Evolutionary conservation across 2,888 invertebrate genomes (phyloP).

Genomic region (Megaustenia siamemsis): DNA sequence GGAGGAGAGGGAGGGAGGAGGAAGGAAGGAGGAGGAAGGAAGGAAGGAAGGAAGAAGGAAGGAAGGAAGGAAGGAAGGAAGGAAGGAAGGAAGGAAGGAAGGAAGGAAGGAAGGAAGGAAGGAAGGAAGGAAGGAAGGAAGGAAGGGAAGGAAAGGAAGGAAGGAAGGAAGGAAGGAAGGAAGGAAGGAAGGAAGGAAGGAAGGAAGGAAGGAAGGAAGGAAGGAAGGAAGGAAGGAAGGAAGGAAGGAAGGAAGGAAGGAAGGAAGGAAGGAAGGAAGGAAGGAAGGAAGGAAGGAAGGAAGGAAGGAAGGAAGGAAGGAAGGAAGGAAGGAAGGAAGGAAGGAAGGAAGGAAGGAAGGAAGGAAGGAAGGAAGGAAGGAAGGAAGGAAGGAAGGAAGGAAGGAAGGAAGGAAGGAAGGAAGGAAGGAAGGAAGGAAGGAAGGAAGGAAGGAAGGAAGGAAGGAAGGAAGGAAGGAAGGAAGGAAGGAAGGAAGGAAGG

Average conservation of each 20-base stretch:
- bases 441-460: constrained; percentile 9
- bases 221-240: not conserved
- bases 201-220: not conserved
- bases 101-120: not conserved
- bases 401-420: not conserved
- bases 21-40: not conserved
- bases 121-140: not conserved
- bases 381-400: not conserved
- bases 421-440: not conserved
- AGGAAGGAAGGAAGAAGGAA: not conserved
- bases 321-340: no score
- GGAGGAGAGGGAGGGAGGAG: not conserved
- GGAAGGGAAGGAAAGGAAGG: not conserved
- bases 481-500: constrained; percentile 1
- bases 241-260: not conserved
- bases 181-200: not conserved
- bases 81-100: not conserved
- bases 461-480: not conserved
- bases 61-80: not conserved
- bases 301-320: not conserved
- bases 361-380: not conserved
- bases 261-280: not conserved
- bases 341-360: not conserved
- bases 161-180: not conserved
- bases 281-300: not conserved